Base-by-base conservation (phyloP, 2,888 invertebrate species). In the Linnaemya tessellans region DNA sequence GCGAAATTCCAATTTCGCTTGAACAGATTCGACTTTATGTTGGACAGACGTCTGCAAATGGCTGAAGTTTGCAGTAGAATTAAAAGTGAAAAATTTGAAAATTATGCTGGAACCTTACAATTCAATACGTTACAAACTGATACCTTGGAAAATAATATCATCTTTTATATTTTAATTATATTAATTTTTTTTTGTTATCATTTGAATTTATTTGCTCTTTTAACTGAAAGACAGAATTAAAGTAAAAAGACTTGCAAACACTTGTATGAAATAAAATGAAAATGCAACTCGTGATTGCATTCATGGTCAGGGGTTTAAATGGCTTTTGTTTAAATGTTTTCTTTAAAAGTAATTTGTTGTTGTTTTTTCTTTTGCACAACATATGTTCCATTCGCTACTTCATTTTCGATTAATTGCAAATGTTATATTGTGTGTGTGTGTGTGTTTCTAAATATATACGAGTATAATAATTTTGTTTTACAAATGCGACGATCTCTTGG, bases 291-390 rank as follows among this genome's bases (percentile, higher is more conserved):
- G 51, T 56, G 22, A 64, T 64, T 58, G 71, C 20, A 56, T 80
- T 71, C 64, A 80, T 64, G 80, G 71, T 58, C 80, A 80, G 51
- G 51, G 38, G 60, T 68, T 60, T 60, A 1, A 62, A 51, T 68
- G 68, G 38, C 18, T 78, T 54, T 68, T 60, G 7, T 51, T 20
- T 20, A 54, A 25, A 25, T 46, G 60, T 68, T 78, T 78, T 70
- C 51, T 79, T 70, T 38, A 41, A 38, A 49, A 49, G 4, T 41
- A 25, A 38, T 35, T 51, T 30, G 46, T 15, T 51, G n/a, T 35
- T 35, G 49, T 51, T 18, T 67, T 51, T 18, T 18, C 18, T 13
- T 13, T 46, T 0, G n/a, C 54, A 25, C 9, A 25, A 35, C 5
- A 30, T 20, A 20, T 20, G 20, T 18, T 38, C 43, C 18, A 62